phyloP scores from a whole-genome alignment of 2,888 invertebrate genomes.

The Lymantria dispar region DNA sequence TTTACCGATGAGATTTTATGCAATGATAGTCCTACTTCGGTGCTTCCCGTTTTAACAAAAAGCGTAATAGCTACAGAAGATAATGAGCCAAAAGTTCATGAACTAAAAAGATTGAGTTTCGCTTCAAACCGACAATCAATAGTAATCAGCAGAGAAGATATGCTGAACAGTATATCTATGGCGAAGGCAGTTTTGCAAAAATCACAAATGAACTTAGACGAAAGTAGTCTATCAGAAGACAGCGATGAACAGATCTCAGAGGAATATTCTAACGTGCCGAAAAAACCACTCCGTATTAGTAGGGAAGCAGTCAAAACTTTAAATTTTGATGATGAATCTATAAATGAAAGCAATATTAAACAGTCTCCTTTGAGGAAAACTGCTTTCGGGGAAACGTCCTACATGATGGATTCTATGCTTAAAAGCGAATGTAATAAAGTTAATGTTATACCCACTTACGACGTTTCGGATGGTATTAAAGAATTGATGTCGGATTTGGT shows the following conservation, averaged over 20 bases:
- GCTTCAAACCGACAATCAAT: slow-evolving; percentile 48
- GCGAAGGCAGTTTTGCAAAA: slow-evolving; percentile 54
- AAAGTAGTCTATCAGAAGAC: slow-evolving; percentile 40
- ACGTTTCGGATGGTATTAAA: slow-evolving; percentile 59
- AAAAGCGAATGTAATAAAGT: slow-evolving; percentile 24
- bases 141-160: slow-evolving; percentile 52
- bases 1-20: slow-evolving; percentile 47
- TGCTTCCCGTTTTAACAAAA: background rate
- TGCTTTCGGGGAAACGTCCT: slow-evolving; percentile 50
- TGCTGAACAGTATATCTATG: slow-evolving; percentile 59
- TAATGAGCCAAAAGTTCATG: slow-evolving; percentile 20
- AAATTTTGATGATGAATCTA: slow-evolving; percentile 62
- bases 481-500: slow-evolving; percentile 65
- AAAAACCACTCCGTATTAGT: slow-evolving; percentile 41
- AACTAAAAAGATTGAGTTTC: slow-evolving; percentile 38
- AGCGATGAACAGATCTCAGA: slow-evolving; percentile 24
- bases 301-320: slow-evolving; percentile 64
- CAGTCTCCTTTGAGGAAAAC: slow-evolving; percentile 55
- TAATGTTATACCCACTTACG: slow-evolving; percentile 62
- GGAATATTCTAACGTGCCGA: slow-evolving; percentile 2
- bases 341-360: slow-evolving; percentile 35
- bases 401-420: slow-evolving; percentile 36
- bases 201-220: slow-evolving; percentile 45
- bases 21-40: background rate
- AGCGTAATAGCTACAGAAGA: slow-evolving; percentile 15